Conservation (phyloP, 2,113 vertebrate genomes). For the Mobula hypostoma region DNA sequence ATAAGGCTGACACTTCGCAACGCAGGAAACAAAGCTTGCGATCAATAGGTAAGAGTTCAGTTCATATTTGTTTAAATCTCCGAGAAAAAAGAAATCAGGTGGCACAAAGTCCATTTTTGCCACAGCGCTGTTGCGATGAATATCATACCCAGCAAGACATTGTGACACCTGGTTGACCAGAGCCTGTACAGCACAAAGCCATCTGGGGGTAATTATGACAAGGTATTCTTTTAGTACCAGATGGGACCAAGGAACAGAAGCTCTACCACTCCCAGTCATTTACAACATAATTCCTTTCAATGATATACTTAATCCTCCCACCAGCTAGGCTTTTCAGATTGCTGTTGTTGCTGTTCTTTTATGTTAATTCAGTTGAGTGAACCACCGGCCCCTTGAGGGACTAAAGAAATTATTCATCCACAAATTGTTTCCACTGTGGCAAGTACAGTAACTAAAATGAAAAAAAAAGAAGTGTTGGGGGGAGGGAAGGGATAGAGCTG, state of each 20-base stretch:
- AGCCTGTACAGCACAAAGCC: constrained; percentile 78
- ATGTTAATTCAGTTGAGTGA: constrained; percentile 84
- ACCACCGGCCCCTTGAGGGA: constrained; percentile 68
- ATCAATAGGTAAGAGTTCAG: constrained; percentile 53
- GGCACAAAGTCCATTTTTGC: constrained; percentile 74
- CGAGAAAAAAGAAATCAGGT: constrained; percentile 66
- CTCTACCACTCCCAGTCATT: constrained; percentile 84
- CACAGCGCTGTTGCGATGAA: constrained; percentile 73
- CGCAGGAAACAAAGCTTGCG: constrained; percentile 50
- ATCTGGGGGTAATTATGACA: constrained; percentile 98
- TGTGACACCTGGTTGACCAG: constrained; percentile 94
- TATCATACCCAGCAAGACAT: constrained; percentile 82
- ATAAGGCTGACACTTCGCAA: constrained; percentile 38
- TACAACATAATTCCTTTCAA: constrained; percentile 98
- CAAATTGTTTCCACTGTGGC: constrained; percentile 84
- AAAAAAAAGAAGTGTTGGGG: constrained; percentile 26
- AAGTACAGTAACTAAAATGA: constrained; percentile 77
- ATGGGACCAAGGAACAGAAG: constrained; percentile 81
- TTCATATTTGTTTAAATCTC: constrained; percentile 75
- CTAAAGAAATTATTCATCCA: constrained; percentile 86
- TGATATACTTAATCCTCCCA: constrained; percentile 99
- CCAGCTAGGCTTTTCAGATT: constrained; percentile 91
- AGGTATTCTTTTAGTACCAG: constrained; percentile 99
- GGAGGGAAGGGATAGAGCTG: constrained; percentile 42
- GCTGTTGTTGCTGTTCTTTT: constrained; percentile 87